Evolutionary conservation across 2,797 vertebrate genomes (phyloP).

Genomic region (Manis pentadactyla): DNA sequence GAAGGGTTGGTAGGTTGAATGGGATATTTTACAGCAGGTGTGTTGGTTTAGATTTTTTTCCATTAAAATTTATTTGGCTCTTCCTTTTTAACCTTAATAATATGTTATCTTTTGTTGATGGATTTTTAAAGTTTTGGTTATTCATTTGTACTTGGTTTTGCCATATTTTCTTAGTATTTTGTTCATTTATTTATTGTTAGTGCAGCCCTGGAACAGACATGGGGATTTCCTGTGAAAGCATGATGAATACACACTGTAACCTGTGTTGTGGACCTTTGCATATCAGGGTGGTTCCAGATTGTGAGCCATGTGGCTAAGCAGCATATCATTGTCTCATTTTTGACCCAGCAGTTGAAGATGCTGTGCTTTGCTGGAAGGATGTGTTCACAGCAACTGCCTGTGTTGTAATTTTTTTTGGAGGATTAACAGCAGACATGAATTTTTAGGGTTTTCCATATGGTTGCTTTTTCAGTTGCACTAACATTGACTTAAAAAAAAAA

Average conservation of each 20-base stretch:
- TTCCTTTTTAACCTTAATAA: conserved; percentile 27
- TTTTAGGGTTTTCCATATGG: conserved; percentile 52
- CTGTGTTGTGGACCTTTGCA: background rate
- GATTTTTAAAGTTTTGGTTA: conserved; percentile 27
- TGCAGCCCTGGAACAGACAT: background rate
- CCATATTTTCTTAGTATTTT: conserved; percentile 25
- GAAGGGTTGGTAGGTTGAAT: background rate
- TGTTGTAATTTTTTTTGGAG: background rate
- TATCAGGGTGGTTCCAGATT: background rate
- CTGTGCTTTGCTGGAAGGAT: conserved; percentile 55
- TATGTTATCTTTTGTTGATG: background rate
- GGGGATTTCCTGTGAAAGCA: conserved; percentile 1
- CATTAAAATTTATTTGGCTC: background rate
- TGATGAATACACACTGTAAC: background rate
- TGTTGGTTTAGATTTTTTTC: conserved; percentile 4
- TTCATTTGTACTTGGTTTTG: background rate
- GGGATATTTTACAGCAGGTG: background rate
- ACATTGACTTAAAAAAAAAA: background rate
- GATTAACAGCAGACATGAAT: conserved; percentile 12
- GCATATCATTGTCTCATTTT: conserved; percentile 10
- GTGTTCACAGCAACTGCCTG: background rate
- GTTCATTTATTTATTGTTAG: conserved; percentile 3
- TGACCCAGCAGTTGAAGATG: conserved; percentile 65
- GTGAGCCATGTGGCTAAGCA: conserved; percentile 42
- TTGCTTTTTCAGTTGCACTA: background rate